Base-by-base conservation (phyloP, 2,113 vertebrate species). In the Haemorhous mexicanus region DNA sequence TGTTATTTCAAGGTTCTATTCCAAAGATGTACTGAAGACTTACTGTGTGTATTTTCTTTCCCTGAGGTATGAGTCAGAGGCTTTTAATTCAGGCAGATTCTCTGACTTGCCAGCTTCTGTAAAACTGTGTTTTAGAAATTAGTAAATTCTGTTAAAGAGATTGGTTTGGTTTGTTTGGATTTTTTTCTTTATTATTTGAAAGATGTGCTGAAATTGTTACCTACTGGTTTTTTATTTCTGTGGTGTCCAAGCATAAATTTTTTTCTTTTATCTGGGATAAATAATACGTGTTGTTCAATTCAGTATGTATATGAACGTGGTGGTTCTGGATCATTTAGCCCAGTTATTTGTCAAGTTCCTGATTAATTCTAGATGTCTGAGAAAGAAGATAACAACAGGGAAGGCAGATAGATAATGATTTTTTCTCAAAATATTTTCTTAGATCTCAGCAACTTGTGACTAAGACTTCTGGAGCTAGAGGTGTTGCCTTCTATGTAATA, bases 231-330 rank as follows among this genome's bases (percentile, higher is more conserved):
- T 72, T 77, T 35, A 22, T 27, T 84, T 84, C 22, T 66, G 2
- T 0, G 0, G 4, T 50, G 28, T n/a, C 39, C 64, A 43, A 26
- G 46, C 6, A 24, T 24, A 11, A 3, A 2, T 21, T 41, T 10
- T 59, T 33, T 43, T 55, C 30, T 73, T 80, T 21, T 47, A 53
- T 50, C 13, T 67, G 59, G 22, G 37, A 62, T 69, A 80, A 86
- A 53, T 56, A n/a, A 7, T 59, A 11, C n/a, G 4, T 72, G 23
- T 56, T 10, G 18, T 53, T 91, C 62, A 62, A 19, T 67, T 89
- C 43, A 62, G 12, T 63, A 14, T 62, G 16, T 49, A 21, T 39
- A 41, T 21, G 8, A 73, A 35, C 10, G 4, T 28, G 16, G 10
- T 56, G 41, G 27, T 47, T 61, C 18, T 35, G 13, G 9, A 17